phyloP scores from a whole-genome alignment of 2,888 invertebrate genomes.

The Petrolisthes manimaculis region DNA sequence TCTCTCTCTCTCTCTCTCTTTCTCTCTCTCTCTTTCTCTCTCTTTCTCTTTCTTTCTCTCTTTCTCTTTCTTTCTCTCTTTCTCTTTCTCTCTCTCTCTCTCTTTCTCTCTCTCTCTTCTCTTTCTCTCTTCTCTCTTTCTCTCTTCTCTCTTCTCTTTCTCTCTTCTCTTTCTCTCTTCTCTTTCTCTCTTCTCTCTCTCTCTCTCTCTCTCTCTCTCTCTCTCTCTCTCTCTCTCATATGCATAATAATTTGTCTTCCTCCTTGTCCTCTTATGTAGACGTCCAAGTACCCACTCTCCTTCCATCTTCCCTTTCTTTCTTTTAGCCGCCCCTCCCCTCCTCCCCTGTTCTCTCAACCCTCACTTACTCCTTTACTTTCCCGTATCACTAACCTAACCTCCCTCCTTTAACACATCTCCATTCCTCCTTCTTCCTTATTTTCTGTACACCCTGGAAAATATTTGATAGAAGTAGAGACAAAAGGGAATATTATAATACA shows the following conservation, averaged over 20 bases:
- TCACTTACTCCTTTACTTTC: background rate
- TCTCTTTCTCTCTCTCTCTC: conserved; percentile 13
- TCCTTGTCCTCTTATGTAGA: background rate
- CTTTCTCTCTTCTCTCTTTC: background rate
- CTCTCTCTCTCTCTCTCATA: too few species aligned
- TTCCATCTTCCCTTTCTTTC: background rate
- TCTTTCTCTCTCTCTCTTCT: background rate
- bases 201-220: background rate
- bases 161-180: background rate
- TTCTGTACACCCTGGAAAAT: too few species aligned
- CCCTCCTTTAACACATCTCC: too few species aligned
- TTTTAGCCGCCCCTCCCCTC: background rate
- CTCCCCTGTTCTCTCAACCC: background rate
- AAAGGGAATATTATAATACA: too few species aligned
- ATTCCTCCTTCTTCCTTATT: too few species aligned
- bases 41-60: conserved; percentile 19
- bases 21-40: conserved; percentile 20
- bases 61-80: conserved; percentile 10
- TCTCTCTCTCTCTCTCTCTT: conserved; percentile 2
- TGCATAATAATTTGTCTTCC: background rate
- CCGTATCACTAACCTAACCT: too few species aligned
- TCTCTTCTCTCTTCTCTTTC: background rate
- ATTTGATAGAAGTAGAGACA: too few species aligned
- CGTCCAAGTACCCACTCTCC: background rate
- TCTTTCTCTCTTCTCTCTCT: background rate